Evolutionary conservation across 2,797 vertebrate species (phyloP), one percentile per base, ranked within the genome.

Genomic region (Periparus ater): DNA sequence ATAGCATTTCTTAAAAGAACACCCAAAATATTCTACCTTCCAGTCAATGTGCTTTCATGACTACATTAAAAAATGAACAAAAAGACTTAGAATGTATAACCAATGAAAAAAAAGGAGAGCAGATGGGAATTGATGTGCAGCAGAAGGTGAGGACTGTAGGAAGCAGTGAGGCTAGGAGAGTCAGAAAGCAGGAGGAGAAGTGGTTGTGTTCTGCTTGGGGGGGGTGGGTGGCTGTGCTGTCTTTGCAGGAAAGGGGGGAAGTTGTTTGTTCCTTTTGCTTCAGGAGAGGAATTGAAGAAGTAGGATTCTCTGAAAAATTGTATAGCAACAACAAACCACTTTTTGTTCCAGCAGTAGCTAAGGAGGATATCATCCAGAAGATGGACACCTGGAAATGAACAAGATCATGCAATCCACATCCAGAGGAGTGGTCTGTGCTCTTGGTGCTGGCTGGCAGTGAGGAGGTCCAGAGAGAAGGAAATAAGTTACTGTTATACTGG

Each of bases 1-100:
- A 40, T 18, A 30, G 23, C 21, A 50, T 95, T 93, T 94, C 53
- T 82, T 85, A 61, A 76, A 92, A 95, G 71, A 87, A 32, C 21
- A 63, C 9, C 10, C 14, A 36, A 74, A 93, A 67, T 74, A 63
- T 32, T 93, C 77, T 70, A 61, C 67, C 57, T 92, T 82, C 42
- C 50, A 73, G 38, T 71, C 53, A 54, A 29, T 25, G 15, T 57
- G 27, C 65, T 92, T 96, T 95, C 32, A 77, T 48, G 34, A 27
- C 42, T 91, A 30, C 57, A 61, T 92, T 87, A 89, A 92, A 94
- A 95, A 92, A 60, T 62, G n/a, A 81, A 81, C 63, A 76, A 73
- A 93, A 87, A 73, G 9, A 38, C 36, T 65, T 65, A 22, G 79
- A 75, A 80, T 73, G 13, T 40, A 53, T 61, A 72, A 95, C 63